A percentile compares a stretch with the other conserved stretches of the same genome.
These are phyloP conservation scores for Trichonephila clavipes DNA, from an alignment of 1,140 invertebrate genomes.

Conservation along the genomic window DNA sequence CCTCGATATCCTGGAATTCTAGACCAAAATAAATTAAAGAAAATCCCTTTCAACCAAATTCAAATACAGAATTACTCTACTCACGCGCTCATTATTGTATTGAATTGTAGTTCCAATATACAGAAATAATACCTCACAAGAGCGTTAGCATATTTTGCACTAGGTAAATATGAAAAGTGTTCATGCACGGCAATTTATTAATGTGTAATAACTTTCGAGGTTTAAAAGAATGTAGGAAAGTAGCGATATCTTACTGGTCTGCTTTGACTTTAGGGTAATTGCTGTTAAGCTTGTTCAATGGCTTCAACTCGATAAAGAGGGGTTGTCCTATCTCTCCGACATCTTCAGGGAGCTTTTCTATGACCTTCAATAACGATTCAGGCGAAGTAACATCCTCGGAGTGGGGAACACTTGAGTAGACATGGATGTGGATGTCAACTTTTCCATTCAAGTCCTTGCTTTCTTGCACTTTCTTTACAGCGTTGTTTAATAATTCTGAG, in stretches of 20 bases:
- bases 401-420: not conserved
- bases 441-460: slow-evolving; percentile 29
- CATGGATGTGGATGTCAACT: not conserved
- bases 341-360: not conserved
- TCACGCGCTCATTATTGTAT: too few relatives aligned
- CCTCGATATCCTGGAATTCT: too few relatives aligned
- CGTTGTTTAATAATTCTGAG: slow-evolving; percentile 5
- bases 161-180: too few relatives aligned
- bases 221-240: too few relatives aligned
- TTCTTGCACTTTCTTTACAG: not conserved
- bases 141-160: too few relatives aligned
- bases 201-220: too few relatives aligned
- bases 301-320: slow-evolving; percentile 27
- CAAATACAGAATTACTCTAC: too few relatives aligned
- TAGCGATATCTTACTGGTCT: slow-evolving; percentile 9
- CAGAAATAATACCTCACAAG: too few relatives aligned
- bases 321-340: slow-evolving; percentile 18
- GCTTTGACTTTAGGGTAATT: slow-evolving; percentile 4
- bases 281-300: not conserved
- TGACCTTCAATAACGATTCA: not conserved
- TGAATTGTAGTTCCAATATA: too few relatives aligned
- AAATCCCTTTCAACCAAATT: too few relatives aligned
- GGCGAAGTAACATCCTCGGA: not conserved
- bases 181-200: too few relatives aligned
- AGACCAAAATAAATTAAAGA: too few relatives aligned